These are phyloP conservation scores for Andrena bucephala DNA, from an alignment of 2,888 invertebrate genomes.

Conservation along the genomic window DNA sequence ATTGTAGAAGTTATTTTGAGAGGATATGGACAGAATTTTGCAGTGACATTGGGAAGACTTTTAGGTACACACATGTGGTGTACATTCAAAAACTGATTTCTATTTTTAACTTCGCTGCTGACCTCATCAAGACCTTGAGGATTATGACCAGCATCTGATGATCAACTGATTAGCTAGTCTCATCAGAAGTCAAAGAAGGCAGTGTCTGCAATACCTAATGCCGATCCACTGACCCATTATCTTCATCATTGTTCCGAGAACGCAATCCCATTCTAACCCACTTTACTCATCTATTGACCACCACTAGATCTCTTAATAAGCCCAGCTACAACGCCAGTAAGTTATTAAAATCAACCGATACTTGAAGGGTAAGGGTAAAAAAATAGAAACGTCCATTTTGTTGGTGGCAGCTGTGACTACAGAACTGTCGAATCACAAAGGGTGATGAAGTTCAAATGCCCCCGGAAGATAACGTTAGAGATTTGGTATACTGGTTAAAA, in stretches of 20 bases:
- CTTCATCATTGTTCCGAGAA: neutral
- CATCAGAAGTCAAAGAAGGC: neutral
- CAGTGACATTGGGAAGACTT: no score
- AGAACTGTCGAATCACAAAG: no score
- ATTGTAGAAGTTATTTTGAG: neutral
- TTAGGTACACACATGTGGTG: no score
- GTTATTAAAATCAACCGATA: no score
- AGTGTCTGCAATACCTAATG: neutral
- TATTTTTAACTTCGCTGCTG: neutral
- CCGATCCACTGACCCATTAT: slow-evolving; percentile 1
- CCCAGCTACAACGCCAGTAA: neutral
- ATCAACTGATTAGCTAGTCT: neutral
- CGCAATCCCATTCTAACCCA: neutral
- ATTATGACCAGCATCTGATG: neutral
- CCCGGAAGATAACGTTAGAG: no score
- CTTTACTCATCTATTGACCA: neutral
- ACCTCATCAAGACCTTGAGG: neutral
- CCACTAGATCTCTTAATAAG: neutral
- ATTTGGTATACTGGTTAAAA: no score
- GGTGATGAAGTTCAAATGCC: no score
- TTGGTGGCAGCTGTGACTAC: no score
- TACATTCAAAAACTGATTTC: neutral
- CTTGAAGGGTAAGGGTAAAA: no score
- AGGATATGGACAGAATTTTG: neutral
- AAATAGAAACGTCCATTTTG: no score